Conservation (phyloP, 2,797 vertebrate genomes). For the Euthynnus affinis region DNA sequence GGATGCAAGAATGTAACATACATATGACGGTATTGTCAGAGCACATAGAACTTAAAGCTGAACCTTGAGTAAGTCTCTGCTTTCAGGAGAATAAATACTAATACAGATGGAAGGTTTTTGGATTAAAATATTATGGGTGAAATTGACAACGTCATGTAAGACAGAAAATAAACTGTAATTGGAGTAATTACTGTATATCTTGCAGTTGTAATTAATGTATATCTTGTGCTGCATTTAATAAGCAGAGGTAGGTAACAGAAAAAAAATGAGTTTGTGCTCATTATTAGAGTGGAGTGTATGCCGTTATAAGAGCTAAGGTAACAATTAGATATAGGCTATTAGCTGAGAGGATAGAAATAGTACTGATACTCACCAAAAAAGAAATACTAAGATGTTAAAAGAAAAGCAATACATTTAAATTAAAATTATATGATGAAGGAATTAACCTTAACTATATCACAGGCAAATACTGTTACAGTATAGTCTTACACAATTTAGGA, state of each 20-base stretch:
- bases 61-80: background rate
- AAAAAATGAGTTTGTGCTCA: conserved; percentile 20
- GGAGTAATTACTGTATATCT: no score
- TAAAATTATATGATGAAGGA: conserved; percentile 21
- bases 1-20: background rate
- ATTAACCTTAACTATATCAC: background rate
- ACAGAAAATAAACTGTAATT: no score
- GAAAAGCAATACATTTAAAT: background rate
- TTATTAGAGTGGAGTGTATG: no score
- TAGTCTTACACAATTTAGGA: background rate
- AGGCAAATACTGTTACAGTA: background rate
- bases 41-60: background rate
- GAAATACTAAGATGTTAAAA: background rate
- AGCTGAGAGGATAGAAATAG: conserved; percentile 23
- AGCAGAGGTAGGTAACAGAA: no score
- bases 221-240: no score
- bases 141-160: no score
- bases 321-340: conserved; percentile 41
- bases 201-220: no score
- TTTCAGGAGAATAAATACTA: background rate
- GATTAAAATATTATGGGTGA: conserved; percentile 17
- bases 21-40: background rate
- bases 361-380: background rate
- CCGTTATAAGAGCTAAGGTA: conserved; percentile 44
- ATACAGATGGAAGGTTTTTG: conserved; percentile 24